These are phyloP conservation scores for Tachina lurida DNA, from an alignment of 2,888 invertebrate genomes.

Conservation along the genomic window DNA sequence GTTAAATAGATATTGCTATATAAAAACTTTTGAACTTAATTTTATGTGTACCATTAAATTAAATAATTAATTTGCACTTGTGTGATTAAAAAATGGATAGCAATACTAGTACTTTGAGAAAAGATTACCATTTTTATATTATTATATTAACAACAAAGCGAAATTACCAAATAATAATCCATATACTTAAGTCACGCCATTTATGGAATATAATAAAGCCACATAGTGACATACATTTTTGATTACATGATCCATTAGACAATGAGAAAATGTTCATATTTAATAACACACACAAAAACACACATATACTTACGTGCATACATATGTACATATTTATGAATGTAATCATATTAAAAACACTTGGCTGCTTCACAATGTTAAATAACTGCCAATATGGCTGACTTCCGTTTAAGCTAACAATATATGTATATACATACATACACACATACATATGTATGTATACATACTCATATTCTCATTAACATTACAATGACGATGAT, in stretches of 20 bases:
- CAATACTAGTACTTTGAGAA: background rate
- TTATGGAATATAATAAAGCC: constrained; percentile 36
- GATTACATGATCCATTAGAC: constrained; percentile 1
- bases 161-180: constrained; percentile 38
- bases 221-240: constrained; percentile 30
- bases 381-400: constrained; percentile 63
- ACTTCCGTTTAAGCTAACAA: constrained; percentile 54
- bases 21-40: too few species aligned
- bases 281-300: background rate
- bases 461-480: constrained; percentile 4
- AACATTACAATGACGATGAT: constrained; percentile 53
- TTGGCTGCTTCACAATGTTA: constrained; percentile 58
- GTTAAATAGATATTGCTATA: too few species aligned
- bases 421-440: background rate
- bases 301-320: background rate
- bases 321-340: background rate
- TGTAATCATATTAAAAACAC: constrained; percentile 25
- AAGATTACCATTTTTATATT: constrained; percentile 6
- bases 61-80: background rate
- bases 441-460: background rate
- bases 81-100: background rate
- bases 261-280: background rate
- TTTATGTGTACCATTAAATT: too few species aligned
- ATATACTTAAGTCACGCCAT: constrained; percentile 47
- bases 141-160: constrained; percentile 1